These are phyloP conservation scores for Melangyna quadrimaculata DNA, from an alignment of 2,888 invertebrate species.

Conservation along the genomic window DNA sequence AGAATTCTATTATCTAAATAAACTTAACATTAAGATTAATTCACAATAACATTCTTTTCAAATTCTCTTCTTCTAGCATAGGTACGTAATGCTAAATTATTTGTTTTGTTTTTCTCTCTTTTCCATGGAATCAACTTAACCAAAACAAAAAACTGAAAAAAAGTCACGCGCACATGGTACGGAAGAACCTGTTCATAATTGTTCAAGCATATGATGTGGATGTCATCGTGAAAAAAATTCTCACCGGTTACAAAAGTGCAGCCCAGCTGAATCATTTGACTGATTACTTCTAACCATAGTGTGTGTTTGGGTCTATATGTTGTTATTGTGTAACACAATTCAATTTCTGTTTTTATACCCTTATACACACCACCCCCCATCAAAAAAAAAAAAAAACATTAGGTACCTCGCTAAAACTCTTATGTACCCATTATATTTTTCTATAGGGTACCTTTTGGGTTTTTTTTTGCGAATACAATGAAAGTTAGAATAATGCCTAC, in stretches of 20 bases:
- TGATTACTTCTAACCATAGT: neutral
- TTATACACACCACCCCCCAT: no score
- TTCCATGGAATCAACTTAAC: slow-evolving; percentile 7
- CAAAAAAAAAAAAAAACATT: no score
- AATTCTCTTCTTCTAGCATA: neutral
- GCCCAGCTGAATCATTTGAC: neutral
- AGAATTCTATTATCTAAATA: no score
- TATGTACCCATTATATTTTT: slow-evolving; percentile 32
- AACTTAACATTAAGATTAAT: neutral
- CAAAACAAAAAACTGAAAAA: slow-evolving; percentile 11
- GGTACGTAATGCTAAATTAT: neutral
- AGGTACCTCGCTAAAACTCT: neutral
- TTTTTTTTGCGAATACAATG: slow-evolving; percentile 21
- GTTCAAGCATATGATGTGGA: neutral
- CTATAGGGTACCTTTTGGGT: slow-evolving; percentile 22
- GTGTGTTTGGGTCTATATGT: neutral
- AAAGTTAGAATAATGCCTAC: slow-evolving; percentile 13
- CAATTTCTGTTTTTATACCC: neutral
- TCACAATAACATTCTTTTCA: slow-evolving; percentile 45
- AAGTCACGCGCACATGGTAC: slow-evolving; percentile 54
- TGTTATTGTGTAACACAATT: slow-evolving; percentile 13
- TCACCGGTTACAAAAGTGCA: slow-evolving; percentile 9
- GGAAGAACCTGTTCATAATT: slow-evolving; percentile 46
- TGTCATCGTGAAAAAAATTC: slow-evolving; percentile 48
- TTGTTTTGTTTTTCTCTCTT: slow-evolving; percentile 39